These are phyloP conservation scores for Melanotaenia maccullochi DNA, from an alignment of 2,797 vertebrate genomes.

Conservation along the genomic window DNA sequence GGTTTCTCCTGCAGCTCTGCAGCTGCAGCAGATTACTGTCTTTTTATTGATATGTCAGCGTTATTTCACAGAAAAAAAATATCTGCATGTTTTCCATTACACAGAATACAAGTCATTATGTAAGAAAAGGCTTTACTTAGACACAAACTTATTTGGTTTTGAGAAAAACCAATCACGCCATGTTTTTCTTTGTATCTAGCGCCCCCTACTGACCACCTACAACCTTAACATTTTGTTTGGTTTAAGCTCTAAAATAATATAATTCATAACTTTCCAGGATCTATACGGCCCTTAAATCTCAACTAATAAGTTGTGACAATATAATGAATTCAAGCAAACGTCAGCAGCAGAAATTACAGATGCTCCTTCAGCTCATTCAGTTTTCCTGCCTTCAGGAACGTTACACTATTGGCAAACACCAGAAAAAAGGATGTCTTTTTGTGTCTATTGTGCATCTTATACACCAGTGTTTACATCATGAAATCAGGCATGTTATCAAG, in stretches of 20 bases:
- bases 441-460: too few species aligned
- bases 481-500: too few species aligned
- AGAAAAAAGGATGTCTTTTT: too few species aligned
- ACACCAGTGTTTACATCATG: too few species aligned
- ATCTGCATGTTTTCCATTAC: neutral
- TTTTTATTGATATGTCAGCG: neutral
- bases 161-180: neutral
- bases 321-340: too few species aligned
- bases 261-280: neutral
- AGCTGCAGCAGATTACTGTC: neutral
- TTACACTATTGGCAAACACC: too few species aligned
- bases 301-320: too few species aligned
- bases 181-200: conserved; percentile 13
- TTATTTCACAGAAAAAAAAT: neutral
- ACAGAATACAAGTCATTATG: conserved; percentile 6
- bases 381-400: too few species aligned
- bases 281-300: neutral
- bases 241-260: too few species aligned
- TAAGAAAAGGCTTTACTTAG: neutral
- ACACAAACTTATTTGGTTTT: conserved; percentile 22
- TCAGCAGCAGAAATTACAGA: neutral
- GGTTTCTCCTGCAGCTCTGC: neutral
- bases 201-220: conserved; percentile 39
- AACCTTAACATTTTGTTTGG: fast-evolving
- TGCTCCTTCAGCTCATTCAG: too few species aligned